A percentile compares a stretch with the other conserved stretches of the same genome.
These are phyloP conservation scores for Sarcophaga variegata DNA, from an alignment of 2,888 invertebrate species.

Conservation along the genomic window DNA sequence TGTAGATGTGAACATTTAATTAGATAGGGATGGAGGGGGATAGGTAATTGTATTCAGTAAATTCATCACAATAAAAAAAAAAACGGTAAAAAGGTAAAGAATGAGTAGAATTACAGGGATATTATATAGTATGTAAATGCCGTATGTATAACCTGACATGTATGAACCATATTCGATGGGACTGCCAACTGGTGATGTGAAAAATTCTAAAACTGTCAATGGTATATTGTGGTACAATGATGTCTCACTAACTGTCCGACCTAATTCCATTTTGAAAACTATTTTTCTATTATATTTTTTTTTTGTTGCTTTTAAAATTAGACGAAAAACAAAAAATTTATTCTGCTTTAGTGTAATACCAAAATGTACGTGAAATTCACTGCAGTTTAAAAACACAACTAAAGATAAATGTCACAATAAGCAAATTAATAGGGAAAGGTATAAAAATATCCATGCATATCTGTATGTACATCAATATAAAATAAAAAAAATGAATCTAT, in stretches of 20 bases:
- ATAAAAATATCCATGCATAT: conserved; percentile 10
- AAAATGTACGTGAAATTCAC: conserved; percentile 49
- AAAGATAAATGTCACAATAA: conserved; percentile 59
- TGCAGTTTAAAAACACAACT: conserved; percentile 61
- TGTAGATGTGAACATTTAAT: conserved; percentile 45
- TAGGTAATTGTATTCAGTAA: too few species aligned
- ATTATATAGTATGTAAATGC: neutral
- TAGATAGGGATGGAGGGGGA: neutral
- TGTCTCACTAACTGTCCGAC: conserved; percentile 71
- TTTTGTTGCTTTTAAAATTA: too few species aligned
- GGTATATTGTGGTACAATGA: conserved; percentile 78
- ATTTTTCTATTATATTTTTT: neutral
- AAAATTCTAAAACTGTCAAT: conserved; percentile 80
- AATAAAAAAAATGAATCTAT: too few species aligned
- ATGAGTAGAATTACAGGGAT: neutral
- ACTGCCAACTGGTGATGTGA: conserved; percentile 69
- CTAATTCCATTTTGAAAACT: conserved; percentile 61
- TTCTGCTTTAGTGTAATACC: conserved; percentile 23
- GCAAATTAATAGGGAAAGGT: conserved; percentile 32
- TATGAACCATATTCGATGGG: conserved; percentile 62
- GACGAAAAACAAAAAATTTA: neutral
- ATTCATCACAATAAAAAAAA: neutral
- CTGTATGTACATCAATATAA: too few species aligned
- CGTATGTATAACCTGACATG: conserved; percentile 63
- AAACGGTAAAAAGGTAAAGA: conserved; percentile 2